phyloP scores from a whole-genome alignment of 2,888 invertebrate species.

The Allygus modestus region DNA sequence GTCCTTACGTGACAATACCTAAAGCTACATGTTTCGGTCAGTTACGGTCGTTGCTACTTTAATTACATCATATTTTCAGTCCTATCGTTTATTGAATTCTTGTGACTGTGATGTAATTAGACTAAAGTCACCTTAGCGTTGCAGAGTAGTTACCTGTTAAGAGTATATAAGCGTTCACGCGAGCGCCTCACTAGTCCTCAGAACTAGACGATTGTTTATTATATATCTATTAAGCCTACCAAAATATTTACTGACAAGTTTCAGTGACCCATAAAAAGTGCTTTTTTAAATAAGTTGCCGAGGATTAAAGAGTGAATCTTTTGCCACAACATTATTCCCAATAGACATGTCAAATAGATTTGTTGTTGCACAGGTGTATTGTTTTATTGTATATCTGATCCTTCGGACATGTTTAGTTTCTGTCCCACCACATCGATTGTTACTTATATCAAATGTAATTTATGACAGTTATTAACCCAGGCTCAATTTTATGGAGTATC shows the following conservation, averaged over 20 bases:
- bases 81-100: slow-evolving; percentile 20
- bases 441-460: background rate
- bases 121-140: slow-evolving; percentile 26
- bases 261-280: background rate
- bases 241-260: background rate
- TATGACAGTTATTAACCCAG: background rate
- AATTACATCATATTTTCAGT: background rate
- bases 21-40: background rate
- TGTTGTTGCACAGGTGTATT: background rate
- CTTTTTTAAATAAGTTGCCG: background rate
- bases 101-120: slow-evolving; percentile 35
- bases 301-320: background rate
- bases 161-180: background rate
- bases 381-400: background rate
- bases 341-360: background rate
- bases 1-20: background rate
- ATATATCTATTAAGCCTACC: background rate
- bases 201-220: slow-evolving; percentile 21
- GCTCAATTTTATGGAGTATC: background rate
- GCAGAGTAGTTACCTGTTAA: slow-evolving; percentile 26
- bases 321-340: background rate
- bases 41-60: background rate
- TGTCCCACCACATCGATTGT: background rate
- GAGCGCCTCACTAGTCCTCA: background rate
- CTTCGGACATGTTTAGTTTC: background rate